Evolutionary conservation across 2,113 vertebrate species (phyloP).

Genomic region (Cathartes aura): DNA sequence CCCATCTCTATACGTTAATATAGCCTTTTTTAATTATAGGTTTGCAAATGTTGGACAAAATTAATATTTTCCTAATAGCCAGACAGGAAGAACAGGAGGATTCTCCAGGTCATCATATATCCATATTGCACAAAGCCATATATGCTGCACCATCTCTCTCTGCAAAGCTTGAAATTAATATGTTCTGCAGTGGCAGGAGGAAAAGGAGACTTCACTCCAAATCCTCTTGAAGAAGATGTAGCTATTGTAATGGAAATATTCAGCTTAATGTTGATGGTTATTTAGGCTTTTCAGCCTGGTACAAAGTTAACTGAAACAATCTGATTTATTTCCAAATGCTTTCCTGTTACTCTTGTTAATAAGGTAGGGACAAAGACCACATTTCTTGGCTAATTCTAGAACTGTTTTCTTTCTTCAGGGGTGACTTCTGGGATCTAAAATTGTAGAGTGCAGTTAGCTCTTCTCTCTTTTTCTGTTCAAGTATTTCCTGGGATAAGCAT

Average conservation of each 20-base stretch:
- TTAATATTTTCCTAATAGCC: background rate
- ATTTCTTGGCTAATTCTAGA: background rate
- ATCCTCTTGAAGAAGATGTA: background rate
- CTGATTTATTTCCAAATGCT: background rate
- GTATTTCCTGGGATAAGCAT: background rate
- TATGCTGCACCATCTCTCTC: background rate
- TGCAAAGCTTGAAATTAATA: background rate
- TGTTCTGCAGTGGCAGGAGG: background rate
- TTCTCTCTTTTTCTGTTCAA: background rate
- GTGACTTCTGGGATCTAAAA: background rate
- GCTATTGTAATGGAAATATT: background rate
- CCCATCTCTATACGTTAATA: background rate
- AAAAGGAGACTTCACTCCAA: background rate
- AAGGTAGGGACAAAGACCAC: background rate
- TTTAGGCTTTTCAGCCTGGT: background rate
- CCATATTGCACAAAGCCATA: background rate
- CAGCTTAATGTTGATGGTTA: background rate
- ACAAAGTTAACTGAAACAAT: background rate
- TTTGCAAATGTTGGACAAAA: background rate
- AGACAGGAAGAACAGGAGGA: background rate
- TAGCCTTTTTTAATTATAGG: background rate
- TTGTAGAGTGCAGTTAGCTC: background rate
- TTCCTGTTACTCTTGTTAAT: background rate
- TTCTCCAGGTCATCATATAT: background rate
- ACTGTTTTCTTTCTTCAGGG: background rate